phyloP scores from a whole-genome alignment of 30 jellyfish, hydroid and myxozoan species.

The Hydractinia symbiolongicarpus region DNA sequence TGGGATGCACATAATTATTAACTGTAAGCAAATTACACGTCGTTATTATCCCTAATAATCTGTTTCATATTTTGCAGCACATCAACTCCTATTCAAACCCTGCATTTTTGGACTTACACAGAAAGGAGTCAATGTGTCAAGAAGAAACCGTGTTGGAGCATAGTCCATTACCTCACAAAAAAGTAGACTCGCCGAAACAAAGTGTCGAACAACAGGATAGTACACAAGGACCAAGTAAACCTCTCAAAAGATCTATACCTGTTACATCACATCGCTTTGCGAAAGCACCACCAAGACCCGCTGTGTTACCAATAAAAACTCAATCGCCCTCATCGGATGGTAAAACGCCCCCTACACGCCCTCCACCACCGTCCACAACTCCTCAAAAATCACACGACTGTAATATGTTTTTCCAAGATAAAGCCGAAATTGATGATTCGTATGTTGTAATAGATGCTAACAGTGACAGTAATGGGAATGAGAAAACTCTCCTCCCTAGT shows the following conservation, averaged over 20 bases:
- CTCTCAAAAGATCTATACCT: slow-evolving; percentile 1
- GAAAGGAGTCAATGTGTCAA: neutral
- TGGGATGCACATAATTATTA: too few relatives aligned
- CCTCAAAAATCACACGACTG: neutral
- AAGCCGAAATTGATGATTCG: neutral
- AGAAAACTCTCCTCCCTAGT: neutral
- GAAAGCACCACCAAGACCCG: slow-evolving; percentile 18
- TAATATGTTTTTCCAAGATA: neutral
- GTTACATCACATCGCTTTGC: neutral
- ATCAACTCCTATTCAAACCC: neutral
- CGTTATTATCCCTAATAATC: neutral
- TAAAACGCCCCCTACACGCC: neutral
- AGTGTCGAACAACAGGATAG: neutral
- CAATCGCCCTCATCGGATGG: too few relatives aligned
- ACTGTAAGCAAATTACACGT: too few relatives aligned
- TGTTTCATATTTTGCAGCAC: neutral
- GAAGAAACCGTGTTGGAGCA: slow-evolving; percentile 7
- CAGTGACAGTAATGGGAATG: neutral
- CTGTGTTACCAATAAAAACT: neutral
- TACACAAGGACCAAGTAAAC: neutral
- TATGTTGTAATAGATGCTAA: slow-evolving; percentile 12
- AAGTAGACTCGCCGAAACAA: neutral
- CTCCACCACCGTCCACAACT: neutral
- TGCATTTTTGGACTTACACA: neutral
- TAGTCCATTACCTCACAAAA: neutral